Evolutionary conservation across 2,888 invertebrate genomes (phyloP).

Genomic region (Dryococelus australis): DNA sequence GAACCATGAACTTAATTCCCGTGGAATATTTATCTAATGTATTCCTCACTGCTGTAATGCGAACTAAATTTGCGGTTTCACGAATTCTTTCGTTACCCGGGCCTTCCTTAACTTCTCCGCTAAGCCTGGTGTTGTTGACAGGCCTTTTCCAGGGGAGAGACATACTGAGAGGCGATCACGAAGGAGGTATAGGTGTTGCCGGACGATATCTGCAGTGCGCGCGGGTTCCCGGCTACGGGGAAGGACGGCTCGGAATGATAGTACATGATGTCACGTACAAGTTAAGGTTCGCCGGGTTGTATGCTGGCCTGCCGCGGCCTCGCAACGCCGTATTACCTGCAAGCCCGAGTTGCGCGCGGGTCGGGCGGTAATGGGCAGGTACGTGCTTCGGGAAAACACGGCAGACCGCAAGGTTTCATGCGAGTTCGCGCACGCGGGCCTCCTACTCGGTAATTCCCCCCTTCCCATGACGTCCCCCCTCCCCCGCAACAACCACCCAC

Average conservation of each 20-base stretch:
- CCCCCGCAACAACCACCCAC: background rate
- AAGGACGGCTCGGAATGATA: background rate
- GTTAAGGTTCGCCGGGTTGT: background rate
- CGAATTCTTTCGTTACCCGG: background rate
- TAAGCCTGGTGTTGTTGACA: background rate
- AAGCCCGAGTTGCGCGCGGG: background rate
- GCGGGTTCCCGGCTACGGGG: background rate
- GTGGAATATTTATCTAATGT: background rate
- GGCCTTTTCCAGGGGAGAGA: background rate
- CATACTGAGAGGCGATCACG: background rate
- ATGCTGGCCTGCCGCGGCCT: background rate
- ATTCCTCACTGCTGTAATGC: conserved; percentile 9
- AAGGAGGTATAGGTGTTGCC: background rate
- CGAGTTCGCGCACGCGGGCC: conserved; percentile 27
- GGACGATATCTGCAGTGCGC: background rate
- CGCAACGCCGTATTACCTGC: conserved; percentile 1
- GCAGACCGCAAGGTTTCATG: conserved; percentile 25
- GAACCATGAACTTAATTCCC: conserved; percentile 16
- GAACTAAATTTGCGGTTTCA: conserved; percentile 16
- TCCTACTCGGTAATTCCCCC: conserved; percentile 12
- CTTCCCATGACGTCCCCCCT: background rate
- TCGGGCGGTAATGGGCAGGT: conserved; percentile 20
- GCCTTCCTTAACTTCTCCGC: background rate
- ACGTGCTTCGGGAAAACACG: conserved; percentile 19
- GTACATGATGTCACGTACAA: background rate